A percentile compares a stretch with the other conserved stretches of the same genome.
Evolutionary conservation across 1,140 invertebrate species (phyloP).

Genomic region (Oreohelix idahoensis): DNA sequence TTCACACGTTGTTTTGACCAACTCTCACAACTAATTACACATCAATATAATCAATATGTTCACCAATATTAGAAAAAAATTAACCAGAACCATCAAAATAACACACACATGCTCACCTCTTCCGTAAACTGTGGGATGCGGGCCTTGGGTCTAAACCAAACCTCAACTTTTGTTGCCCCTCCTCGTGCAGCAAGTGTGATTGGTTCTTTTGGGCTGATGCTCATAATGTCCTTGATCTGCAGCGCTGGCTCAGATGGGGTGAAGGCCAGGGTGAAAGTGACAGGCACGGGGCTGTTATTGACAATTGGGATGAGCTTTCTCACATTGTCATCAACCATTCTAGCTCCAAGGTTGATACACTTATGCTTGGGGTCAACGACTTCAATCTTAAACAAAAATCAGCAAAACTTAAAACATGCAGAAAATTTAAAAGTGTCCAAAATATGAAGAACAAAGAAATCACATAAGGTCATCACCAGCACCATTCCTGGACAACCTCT

Average conservation of each 20-base stretch:
- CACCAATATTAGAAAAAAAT: too few relatives aligned
- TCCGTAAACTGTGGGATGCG: slow-evolving; percentile 71
- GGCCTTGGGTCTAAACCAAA: slow-evolving; percentile 62
- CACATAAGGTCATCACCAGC: too few relatives aligned
- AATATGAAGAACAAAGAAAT: too few relatives aligned
- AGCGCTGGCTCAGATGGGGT: slow-evolving; percentile 61
- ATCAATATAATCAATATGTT: too few relatives aligned
- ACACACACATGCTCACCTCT: slow-evolving; percentile 57
- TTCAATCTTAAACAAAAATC: slow-evolving; percentile 60
- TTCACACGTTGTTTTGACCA: too few relatives aligned
- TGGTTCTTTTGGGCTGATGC: slow-evolving; percentile 55
- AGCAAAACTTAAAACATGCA: too few relatives aligned
- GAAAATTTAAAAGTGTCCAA: too few relatives aligned
- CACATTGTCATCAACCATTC: slow-evolving; percentile 63
- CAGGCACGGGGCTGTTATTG: slow-evolving; percentile 71
- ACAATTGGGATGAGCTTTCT: slow-evolving; percentile 69
- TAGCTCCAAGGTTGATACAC: slow-evolving; percentile 67
- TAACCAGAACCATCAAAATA: too few relatives aligned
- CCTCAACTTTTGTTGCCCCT: slow-evolving; percentile 65
- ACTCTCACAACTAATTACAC: too few relatives aligned
- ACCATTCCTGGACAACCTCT: too few relatives aligned
- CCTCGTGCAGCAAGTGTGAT: slow-evolving; percentile 67
- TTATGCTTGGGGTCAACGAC: slow-evolving; percentile 69
- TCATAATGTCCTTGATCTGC: slow-evolving; percentile 58
- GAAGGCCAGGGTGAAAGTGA: slow-evolving; percentile 68